Base-by-base conservation (phyloP, 2,888 invertebrate species). In the Schizotus pectinicornis region DNA sequence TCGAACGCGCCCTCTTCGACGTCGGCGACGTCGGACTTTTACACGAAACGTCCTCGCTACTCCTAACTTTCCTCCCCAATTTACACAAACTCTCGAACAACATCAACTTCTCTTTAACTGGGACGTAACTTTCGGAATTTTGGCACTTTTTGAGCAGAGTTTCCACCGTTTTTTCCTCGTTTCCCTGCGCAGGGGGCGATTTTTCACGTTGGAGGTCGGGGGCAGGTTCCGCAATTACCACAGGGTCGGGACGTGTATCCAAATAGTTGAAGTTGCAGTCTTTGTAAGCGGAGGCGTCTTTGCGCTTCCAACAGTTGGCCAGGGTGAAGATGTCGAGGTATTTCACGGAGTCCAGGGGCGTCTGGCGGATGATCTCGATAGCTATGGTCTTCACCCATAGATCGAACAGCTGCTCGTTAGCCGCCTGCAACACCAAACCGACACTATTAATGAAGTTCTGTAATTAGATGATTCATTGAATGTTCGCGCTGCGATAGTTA, bases 321-420 rank as follows among this genome's bases (percentile, higher is more conserved):
- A 87, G 84, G 62, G 86, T 84, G 54, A 88, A 74, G 63, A 90
- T 89, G 75, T 89, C 89, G 71, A 90, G 78, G 74, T 89, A 89
- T 73, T 89, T 87, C 56, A 90, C 84, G 63, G 87, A 86, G 45
- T 88, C 88, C 63, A 90, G 79, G 12, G 90, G 90, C 31, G 90
- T 90, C 76, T 90, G 90, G 1, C 89, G 84, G 64, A 90, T 87
- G 63, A 90, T 83, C 76, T 90, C 89, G 62, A 89, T 86, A 49
- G 89, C 90, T 61, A 90, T 84, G 52, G 88, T 87, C 71, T 87
- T 86, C 71, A 89, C 88, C 90, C 90, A 90, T 56, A 87, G 84
- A 78, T 88, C 85, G 78, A 89, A 90, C 69, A 86, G 84, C 69
- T 85, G 83, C 76, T 88, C 87, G 73, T 84, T 87, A 78, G 86